Conservation (phyloP, 2,113 vertebrate genomes). For the Todiramphus chloris region DNA sequence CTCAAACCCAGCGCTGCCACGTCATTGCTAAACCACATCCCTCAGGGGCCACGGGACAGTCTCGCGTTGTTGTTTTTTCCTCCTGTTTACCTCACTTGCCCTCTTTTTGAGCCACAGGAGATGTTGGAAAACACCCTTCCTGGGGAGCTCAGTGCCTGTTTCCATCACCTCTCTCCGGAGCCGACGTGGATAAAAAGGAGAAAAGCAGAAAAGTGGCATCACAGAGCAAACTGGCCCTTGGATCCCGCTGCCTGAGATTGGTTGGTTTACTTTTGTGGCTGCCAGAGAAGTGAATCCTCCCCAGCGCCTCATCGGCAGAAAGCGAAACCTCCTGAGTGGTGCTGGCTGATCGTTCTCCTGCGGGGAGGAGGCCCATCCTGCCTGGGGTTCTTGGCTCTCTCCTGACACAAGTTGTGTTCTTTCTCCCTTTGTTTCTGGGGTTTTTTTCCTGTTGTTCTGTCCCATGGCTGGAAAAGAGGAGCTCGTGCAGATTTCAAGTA, state of each 20-base stretch:
- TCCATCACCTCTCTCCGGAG: fast-evolving
- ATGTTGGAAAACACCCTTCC: not conserved
- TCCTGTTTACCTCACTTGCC: fast-evolving
- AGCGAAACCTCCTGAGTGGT: fast-evolving
- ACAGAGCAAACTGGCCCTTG: not conserved
- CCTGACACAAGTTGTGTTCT: fast-evolving
- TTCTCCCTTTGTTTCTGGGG: fast-evolving
- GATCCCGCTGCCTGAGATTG: fast-evolving
- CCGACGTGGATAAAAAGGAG: not conserved
- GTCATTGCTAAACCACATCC: fast-evolving
- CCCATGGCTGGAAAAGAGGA: fast-evolving
- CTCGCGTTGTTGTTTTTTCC: fast-evolving
- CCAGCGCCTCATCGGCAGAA: fast-evolving
- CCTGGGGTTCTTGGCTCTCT: fast-evolving
- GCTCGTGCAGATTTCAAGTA: fast-evolving
- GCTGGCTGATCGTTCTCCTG: not conserved
- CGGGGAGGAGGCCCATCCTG: fast-evolving
- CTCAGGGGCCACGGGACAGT: fast-evolving
- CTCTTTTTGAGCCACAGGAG: fast-evolving
- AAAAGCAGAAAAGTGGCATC: not conserved
- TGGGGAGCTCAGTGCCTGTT: fast-evolving
- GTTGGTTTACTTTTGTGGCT: fast-evolving
- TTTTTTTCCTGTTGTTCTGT: too few relatives aligned
- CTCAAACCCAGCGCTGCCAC: not conserved
- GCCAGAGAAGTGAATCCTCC: not conserved